These are phyloP conservation scores for Micrasema minimum DNA, from an alignment of 1,140 invertebrate species.

Conservation along the genomic window DNA sequence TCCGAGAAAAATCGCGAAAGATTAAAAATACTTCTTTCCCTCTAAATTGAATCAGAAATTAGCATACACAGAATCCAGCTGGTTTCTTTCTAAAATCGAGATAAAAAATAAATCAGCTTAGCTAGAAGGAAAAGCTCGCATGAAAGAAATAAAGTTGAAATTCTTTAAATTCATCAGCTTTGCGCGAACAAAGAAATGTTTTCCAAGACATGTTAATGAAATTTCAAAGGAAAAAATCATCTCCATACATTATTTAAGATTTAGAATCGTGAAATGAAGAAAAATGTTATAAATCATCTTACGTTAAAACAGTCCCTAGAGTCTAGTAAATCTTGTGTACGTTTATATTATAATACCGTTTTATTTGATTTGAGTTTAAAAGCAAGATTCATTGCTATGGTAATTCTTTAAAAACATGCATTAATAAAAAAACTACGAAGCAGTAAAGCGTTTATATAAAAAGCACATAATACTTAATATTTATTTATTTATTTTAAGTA, in stretches of 20 bases:
- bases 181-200: constrained; percentile 19
- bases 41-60: constrained; percentile 13
- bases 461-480: no score
- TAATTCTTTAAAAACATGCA: no score
- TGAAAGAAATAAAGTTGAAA: constrained; percentile 24
- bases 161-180: constrained; percentile 9
- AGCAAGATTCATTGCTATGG: no score
- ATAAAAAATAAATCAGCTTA: constrained; percentile 15
- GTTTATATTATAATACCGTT: no score
- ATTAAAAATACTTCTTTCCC: background rate
- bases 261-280: background rate
- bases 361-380: no score
- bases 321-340: no score
- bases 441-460: no score
- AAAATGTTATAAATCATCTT: constrained; percentile 11
- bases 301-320: background rate
- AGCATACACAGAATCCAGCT: background rate
- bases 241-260: constrained; percentile 9
- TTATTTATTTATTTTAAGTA: no score
- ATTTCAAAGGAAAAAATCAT: constrained; percentile 23
- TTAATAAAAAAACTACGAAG: no score
- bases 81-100: background rate
- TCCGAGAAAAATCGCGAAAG: no score
- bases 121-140: background rate
- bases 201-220: constrained; percentile 27